These are phyloP conservation scores for Synanceia verrucosa DNA, from an alignment of 2,797 vertebrate species.

Conservation along the genomic window DNA sequence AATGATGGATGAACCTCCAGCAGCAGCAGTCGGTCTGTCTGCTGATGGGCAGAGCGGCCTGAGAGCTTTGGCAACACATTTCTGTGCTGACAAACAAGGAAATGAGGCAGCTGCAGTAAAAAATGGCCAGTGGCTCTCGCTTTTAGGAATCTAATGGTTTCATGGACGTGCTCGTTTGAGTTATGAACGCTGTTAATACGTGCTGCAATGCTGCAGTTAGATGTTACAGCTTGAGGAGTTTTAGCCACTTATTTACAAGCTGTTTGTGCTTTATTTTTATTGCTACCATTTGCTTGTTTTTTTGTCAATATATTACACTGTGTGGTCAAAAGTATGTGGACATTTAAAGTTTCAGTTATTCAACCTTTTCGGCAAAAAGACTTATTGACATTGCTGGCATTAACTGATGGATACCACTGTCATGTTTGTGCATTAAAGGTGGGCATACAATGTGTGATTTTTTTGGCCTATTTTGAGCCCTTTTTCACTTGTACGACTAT, in stretches of 20 bases:
- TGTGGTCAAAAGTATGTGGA: background rate
- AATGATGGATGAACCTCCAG: constrained; percentile 46
- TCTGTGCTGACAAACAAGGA: constrained; percentile 49
- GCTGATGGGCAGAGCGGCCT: constrained; percentile 33
- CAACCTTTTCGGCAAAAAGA: too few species aligned
- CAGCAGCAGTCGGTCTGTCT: constrained; percentile 29
- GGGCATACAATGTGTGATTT: too few species aligned
- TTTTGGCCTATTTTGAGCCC: too few species aligned
- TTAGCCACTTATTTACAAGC: background rate
- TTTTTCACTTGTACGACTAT: too few species aligned
- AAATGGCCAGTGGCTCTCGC: constrained; percentile 8
- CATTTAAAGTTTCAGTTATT: background rate
- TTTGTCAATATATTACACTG: background rate
- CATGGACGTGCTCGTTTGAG: background rate
- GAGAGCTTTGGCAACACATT: constrained; percentile 34
- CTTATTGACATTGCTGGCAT: too few species aligned
- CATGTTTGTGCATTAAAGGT: background rate
- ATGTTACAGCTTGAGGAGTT: background rate
- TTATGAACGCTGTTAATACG: background rate
- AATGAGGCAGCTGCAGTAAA: constrained; percentile 43
- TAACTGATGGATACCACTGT: background rate
- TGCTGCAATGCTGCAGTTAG: background rate
- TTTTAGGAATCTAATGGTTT: constrained; percentile 24
- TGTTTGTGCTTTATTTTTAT: background rate
- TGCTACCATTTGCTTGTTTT: background rate